phyloP scores from a whole-genome alignment of 2,113 vertebrate genomes.

The Pseudorectes ferrugineus region DNA sequence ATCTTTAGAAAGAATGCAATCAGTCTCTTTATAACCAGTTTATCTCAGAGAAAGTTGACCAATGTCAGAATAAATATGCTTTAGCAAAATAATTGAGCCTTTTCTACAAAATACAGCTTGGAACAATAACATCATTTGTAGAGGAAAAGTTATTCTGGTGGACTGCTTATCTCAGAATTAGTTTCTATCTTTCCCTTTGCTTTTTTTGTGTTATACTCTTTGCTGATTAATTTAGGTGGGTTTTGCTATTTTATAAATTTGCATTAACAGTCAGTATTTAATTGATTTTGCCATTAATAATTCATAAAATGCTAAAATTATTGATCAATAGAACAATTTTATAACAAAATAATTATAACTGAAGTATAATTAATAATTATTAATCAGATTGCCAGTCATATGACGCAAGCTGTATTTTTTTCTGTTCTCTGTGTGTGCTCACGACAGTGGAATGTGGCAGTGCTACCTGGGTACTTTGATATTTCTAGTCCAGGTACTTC shows the following conservation, averaged over 20 bases:
- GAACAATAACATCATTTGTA: neutral
- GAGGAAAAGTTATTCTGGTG: neutral
- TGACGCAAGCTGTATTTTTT: neutral
- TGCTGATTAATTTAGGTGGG: neutral
- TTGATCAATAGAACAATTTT: neutral
- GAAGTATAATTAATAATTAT: neutral
- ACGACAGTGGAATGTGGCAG: neutral
- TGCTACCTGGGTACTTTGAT: neutral
- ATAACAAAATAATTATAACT: neutral
- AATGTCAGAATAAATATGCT: neutral
- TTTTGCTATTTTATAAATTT: neutral
- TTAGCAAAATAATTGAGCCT: neutral
- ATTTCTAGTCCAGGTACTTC: neutral
- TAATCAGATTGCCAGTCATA: accelerated
- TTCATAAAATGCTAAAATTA: neutral
- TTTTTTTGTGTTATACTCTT: neutral
- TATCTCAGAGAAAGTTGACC: neutral
- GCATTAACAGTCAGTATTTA: neutral
- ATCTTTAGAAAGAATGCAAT: neutral
- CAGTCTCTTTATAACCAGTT: neutral
- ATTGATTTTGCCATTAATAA: neutral
- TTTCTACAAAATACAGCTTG: neutral
- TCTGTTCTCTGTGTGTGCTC: neutral
- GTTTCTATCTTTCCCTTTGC: neutral
- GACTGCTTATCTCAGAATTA: neutral